Evolutionary conservation across 2,113 vertebrate genomes (phyloP), one percentile per base, ranked within the genome.

Genomic region (Heterotilapia buettikoferi): DNA sequence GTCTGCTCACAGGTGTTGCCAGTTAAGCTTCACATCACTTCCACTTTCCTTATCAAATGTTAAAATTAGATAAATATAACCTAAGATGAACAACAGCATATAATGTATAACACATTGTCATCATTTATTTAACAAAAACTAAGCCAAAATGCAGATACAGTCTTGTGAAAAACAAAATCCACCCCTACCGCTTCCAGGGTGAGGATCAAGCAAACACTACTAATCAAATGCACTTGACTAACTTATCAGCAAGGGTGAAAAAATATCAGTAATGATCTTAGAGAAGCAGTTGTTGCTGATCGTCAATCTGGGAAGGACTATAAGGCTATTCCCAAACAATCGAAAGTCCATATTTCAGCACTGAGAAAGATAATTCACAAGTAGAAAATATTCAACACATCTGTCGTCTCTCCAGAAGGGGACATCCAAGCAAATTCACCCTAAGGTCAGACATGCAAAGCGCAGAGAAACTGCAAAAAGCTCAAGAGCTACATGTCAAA

Each of bases 31-130:
- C 59, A 63, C 9, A 1, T 63, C 59, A 2, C 31, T 63, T n/a
- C 18, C 59, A 0, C 0, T 63, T 36, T 63, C 14, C 40, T 18
- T 0, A 47, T 16, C 21, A 73, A 43, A 45, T 0, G 4, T 47
- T 45, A 73, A 26, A 45, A 76, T 76, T 0, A 29, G 14, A 26
- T 18, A 29, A 26, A 68, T 68, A 68, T 40, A 40, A 68, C 63
- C n/a, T 73, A 14, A 73, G 21, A 2, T 6, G 38, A 73, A 24
- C 24, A 73, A 26, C 0, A 24, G n/a, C 38, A 45, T 43, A 45
- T 73, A 26, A 45, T 24, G 21, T 26, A 43, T 16, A 43, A 71
- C 3, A 43, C 38, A 0, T 43, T 73, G 40, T 47, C 14, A 26
- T 73, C 40, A 40, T 68, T 68, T 68, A 40, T 68, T 56, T 68